A percentile compares a stretch with the other conserved stretches of the same genome.
These are phyloP conservation scores for Nesometra sesokonis DNA, from an alignment of 35 echinoderm and acorn worm genomes.

Conservation along the genomic window DNA sequence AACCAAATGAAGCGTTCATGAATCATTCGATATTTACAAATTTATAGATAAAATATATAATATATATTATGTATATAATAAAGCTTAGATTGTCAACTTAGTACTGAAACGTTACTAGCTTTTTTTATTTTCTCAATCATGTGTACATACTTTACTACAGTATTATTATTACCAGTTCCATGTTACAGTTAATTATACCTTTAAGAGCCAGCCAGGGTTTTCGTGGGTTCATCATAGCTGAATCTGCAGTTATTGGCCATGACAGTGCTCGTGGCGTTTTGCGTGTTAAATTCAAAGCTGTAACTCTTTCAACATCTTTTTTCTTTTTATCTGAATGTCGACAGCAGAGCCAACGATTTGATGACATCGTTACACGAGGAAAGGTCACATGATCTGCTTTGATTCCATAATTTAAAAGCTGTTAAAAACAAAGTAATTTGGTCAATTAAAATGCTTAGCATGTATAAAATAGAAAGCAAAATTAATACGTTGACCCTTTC, in stretches of 20 bases:
- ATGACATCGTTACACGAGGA: conserved; percentile 81
- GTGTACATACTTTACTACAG: no score
- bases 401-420: conserved; percentile 79
- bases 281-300: conserved; percentile 75
- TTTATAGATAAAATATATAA: no score
- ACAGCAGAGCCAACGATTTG: conserved; percentile 94
- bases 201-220: conserved; percentile 96
- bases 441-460: no score
- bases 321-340: conserved; percentile 81
- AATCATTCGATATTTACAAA: no score
- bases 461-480: no score
- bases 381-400: conserved; percentile 92
- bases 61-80: no score
- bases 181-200: conserved; percentile 47
- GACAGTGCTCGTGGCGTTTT: conserved; percentile 67
- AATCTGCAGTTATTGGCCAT: conserved; percentile 86
- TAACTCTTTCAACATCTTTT: conserved; percentile 70
- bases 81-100: no score
- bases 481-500: no score
- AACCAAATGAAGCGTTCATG: no score
- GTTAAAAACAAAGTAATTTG: background rate
- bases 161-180: no score
- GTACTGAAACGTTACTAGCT: no score
- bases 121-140: no score
- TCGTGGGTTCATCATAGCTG: conserved; percentile 92